A percentile compares a stretch with the other conserved stretches of the same genome.
Evolutionary conservation across 2,113 vertebrate species (phyloP).

Genomic region (Gallinago paraguaiae): DNA sequence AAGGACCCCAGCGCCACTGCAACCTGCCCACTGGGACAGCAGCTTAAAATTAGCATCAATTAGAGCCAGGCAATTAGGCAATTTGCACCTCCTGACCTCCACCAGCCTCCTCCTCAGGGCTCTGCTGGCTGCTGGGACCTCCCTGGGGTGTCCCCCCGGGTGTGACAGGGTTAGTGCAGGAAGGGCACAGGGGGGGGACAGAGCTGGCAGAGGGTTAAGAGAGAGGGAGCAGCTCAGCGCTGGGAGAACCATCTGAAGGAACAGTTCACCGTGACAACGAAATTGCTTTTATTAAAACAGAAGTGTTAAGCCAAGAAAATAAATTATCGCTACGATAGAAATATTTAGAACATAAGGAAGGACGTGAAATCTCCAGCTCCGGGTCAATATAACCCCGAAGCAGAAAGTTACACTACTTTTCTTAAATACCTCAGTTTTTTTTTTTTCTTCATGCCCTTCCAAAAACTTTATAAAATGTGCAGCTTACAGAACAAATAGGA

Average conservation of each 20-base stretch:
- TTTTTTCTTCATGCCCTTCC: constrained; percentile 16
- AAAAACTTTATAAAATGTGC: constrained; percentile 69
- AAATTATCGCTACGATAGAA: constrained; percentile 65
- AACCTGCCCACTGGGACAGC: not conserved
- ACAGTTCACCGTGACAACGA: not conserved
- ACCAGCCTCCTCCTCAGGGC: not conserved
- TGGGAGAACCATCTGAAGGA: not conserved
- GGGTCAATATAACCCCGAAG: constrained; percentile 41
- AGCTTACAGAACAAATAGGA: constrained; percentile 67
- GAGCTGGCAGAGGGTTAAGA: not conserved
- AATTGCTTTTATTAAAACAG: constrained; percentile 59
- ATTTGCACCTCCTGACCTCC: not conserved
- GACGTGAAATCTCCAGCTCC: not conserved
- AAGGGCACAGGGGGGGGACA: not conserved
- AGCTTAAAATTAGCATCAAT: not conserved
- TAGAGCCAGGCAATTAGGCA: not conserved
- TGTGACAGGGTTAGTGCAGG: not conserved
- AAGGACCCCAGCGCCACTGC: not conserved
- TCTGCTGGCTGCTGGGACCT: not conserved
- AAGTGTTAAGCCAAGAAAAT: constrained; percentile 64
- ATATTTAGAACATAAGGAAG: constrained; percentile 51
- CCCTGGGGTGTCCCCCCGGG: not conserved
- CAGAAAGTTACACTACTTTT: not conserved
- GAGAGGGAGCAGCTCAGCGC: not conserved
- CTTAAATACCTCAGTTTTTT: constrained; percentile 52